Conservation (phyloP, 2,113 vertebrate species). For the Odocoileus virginianus region DNA sequence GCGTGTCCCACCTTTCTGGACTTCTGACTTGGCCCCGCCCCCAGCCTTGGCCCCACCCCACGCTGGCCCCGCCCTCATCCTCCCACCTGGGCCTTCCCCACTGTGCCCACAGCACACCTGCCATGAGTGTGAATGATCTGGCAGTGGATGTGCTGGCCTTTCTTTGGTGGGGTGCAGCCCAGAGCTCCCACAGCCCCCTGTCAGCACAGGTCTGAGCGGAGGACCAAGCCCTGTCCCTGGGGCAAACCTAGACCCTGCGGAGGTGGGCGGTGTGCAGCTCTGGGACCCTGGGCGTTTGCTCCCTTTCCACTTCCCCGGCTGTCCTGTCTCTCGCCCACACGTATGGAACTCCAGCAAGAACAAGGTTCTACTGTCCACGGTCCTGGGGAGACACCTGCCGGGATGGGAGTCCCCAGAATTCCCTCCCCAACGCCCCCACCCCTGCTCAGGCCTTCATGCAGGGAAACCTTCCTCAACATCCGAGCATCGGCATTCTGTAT, state of each 20-base stretch:
- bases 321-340: rapidly evolving
- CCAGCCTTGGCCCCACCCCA: neutral
- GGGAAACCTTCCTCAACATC: neutral
- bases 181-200: neutral
- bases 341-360: neutral
- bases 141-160: neutral
- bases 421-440: neutral
- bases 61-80: rapidly evolving
- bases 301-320: neutral
- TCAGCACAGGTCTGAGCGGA: neutral
- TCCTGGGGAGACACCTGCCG: neutral
- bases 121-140: neutral
- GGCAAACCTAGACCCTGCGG: rapidly evolving
- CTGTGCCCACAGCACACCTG: neutral
- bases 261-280: rapidly evolving
- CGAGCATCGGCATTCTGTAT: neutral
- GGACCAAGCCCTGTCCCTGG: neutral
- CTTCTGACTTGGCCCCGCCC: neutral
- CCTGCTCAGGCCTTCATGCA: neutral
- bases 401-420: neutral
- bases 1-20: neutral
- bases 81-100: rapidly evolving
- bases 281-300: neutral
- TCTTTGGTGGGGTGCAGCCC: rapidly evolving
- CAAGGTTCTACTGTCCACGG: neutral